A percentile compares a stretch with the other conserved stretches of the same genome.
Conservation (phyloP, 2,113 vertebrate species). For the Oreochromis spilurus region DNA sequence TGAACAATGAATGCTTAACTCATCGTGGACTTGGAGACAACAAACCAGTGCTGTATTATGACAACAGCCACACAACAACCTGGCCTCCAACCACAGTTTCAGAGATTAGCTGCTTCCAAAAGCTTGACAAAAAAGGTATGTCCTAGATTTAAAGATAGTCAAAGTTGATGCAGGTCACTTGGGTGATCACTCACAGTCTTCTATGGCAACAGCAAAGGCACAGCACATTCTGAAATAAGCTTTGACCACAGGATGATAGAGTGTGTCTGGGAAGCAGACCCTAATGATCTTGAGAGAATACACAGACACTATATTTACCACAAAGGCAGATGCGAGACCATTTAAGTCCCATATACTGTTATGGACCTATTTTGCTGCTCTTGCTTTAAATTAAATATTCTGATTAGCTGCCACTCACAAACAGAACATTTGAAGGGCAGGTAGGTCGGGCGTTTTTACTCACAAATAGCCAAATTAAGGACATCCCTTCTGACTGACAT, state of each 20-base stretch:
- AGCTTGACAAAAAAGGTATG: background rate
- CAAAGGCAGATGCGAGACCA: background rate
- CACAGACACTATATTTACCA: background rate
- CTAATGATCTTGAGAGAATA: accelerated
- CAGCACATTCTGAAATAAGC: background rate
- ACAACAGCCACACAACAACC: background rate
- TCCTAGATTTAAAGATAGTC: background rate
- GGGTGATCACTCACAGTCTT: background rate
- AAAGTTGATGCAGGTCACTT: background rate
- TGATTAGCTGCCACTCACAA: background rate
- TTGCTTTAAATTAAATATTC: background rate
- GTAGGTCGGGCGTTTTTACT: background rate
- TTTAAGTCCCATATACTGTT: background rate
- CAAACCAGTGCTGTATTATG: background rate
- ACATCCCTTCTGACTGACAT: background rate
- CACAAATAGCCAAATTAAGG: background rate
- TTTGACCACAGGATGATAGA: background rate
- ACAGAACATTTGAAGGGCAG: background rate
- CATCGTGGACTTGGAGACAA: background rate
- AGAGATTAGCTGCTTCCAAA: background rate
- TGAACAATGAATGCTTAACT: no score
- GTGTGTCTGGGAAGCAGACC: background rate
- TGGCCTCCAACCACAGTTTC: background rate
- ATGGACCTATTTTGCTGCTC: background rate
- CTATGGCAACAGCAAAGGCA: background rate